Conservation (phyloP, 2,888 invertebrate genomes). For the Pyrgus malvae region DNA sequence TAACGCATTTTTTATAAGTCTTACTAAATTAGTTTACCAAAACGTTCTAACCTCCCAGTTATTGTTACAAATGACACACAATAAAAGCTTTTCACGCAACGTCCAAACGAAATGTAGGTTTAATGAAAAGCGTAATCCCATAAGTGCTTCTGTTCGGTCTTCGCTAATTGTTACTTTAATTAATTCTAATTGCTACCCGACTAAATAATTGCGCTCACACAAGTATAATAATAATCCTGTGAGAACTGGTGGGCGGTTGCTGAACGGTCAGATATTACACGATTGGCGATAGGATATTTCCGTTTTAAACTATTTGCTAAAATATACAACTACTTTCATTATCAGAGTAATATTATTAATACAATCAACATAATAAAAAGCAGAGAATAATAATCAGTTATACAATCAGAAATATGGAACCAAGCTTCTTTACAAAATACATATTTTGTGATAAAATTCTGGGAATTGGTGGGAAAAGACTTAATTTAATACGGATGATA, state of each 20-base stretch:
- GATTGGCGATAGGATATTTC: neutral
- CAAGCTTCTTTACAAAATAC: too few species aligned
- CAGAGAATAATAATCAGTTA: too few species aligned
- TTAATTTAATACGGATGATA: too few species aligned
- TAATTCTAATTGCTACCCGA: slow-evolving; percentile 28
- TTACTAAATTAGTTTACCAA: neutral
- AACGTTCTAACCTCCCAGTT: neutral
- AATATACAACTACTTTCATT: too few species aligned
- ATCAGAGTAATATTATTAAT: too few species aligned
- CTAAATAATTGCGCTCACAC: slow-evolving; percentile 32
- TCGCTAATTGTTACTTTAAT: slow-evolving; percentile 29
- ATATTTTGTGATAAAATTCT: too few species aligned
- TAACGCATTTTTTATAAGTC: too few species aligned
- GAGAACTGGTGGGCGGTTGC: slow-evolving; percentile 24
- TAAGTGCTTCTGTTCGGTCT: slow-evolving; percentile 22
- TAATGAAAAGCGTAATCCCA: slow-evolving; percentile 24
- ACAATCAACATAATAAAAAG: too few species aligned
- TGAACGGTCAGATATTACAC: neutral
- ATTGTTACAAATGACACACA: neutral
- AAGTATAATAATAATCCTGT: slow-evolving; percentile 34
- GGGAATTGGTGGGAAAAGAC: too few species aligned
- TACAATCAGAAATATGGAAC: too few species aligned
- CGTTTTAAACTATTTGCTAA: neutral
- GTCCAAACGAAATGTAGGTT: slow-evolving; percentile 3
- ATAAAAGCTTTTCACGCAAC: slow-evolving; percentile 13